phyloP scores from a whole-genome alignment of 2,113 vertebrate species.

The Felis catus region DNA sequence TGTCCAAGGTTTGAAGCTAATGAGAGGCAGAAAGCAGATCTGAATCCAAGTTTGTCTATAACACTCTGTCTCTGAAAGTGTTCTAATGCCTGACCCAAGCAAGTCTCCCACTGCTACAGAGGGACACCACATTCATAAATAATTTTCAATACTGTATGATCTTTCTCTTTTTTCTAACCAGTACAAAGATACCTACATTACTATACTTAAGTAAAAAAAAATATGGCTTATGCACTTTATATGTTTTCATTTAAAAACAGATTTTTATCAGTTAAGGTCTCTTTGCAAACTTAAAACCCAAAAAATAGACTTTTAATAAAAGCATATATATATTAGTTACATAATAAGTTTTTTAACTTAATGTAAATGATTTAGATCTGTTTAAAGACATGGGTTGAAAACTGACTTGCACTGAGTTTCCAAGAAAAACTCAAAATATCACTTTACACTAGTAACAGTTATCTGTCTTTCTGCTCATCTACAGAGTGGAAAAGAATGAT shows the following conservation, averaged over 20 bases:
- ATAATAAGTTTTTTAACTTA: not conserved
- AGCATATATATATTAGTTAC: not conserved
- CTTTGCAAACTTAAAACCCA: too few relatives aligned
- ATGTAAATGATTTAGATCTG: not conserved
- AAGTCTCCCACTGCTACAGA: not conserved
- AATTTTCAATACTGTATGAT: not conserved
- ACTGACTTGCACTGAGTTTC: not conserved
- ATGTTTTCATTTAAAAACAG: not conserved
- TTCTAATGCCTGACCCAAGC: not conserved
- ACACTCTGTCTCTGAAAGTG: not conserved
- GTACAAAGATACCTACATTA: not conserved
- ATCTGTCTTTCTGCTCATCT: not conserved
- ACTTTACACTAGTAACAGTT: not conserved
- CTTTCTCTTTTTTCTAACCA: not conserved
- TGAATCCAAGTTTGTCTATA: not conserved
- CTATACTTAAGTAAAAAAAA: not conserved
- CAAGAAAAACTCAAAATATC: slow-evolving; percentile 16
- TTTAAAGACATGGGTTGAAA: not conserved
- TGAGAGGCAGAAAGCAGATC: not conserved
- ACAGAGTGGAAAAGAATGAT: not conserved
- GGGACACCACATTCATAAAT: not conserved
- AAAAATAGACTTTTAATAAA: not conserved
- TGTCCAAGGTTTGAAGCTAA: not conserved
- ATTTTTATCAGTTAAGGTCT: not conserved
- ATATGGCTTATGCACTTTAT: not conserved